Conservation (phyloP, 2,797 vertebrate species). For the Liparis tanakae region DNA sequence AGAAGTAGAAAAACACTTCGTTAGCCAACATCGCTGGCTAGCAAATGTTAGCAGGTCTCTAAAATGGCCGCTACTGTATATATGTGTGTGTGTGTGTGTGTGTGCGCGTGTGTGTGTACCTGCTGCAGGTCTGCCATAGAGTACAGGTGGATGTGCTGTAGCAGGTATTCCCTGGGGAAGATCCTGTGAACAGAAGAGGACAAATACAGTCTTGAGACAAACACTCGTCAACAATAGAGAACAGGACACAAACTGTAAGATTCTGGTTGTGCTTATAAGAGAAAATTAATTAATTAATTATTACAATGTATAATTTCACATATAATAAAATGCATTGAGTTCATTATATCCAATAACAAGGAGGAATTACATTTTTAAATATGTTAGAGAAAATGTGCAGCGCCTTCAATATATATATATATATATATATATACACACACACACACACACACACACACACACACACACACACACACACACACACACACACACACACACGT, state of each 20-base stretch:
- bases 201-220: neutral
- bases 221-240: neutral
- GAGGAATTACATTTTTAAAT: neutral
- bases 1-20: neutral
- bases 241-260: neutral
- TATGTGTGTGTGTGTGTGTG: constrained; percentile 11
- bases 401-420: neutral
- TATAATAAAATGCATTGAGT: neutral
- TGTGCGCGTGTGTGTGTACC: constrained; percentile 75
- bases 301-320: neutral
- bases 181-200: constrained; percentile 83
- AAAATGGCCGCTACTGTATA: too few relatives aligned
- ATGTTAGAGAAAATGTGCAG: neutral
- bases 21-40: neutral
- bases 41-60: neutral
- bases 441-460: too few relatives aligned
- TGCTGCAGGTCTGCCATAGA: constrained; percentile 96
- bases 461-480: too few relatives aligned
- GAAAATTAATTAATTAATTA: too few relatives aligned
- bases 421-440: too few relatives aligned
- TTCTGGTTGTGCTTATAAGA: neutral
- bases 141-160: constrained; percentile 98
- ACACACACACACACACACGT: too few relatives aligned
- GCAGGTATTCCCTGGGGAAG: constrained; percentile 96
- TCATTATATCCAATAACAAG: neutral